Conservation (phyloP, 2,797 vertebrate species). For the Pangasius djambal region DNA sequence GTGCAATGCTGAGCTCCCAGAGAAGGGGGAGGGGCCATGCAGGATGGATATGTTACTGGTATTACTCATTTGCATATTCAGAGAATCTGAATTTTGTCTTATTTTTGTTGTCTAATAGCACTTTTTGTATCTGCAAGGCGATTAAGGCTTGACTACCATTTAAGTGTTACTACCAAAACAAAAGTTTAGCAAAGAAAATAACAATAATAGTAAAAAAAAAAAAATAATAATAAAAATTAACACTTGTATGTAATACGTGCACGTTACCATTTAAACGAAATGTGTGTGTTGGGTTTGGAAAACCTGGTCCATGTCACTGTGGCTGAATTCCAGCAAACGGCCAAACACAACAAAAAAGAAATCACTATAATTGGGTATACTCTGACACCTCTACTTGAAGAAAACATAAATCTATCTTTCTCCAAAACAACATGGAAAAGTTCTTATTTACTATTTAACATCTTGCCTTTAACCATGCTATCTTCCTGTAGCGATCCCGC, state of each 20-base stretch:
- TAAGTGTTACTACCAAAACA: neutral
- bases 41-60: neutral
- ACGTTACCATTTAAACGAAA: too few species aligned
- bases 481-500: neutral
- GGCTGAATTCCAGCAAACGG: too few species aligned
- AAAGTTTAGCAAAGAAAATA: neutral
- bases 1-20: neutral
- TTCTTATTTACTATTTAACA: neutral
- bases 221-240: neutral
- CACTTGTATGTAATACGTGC: too few species aligned
- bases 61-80: neutral
- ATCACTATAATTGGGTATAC: too few species aligned
- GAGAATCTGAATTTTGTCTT: neutral
- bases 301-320: too few species aligned
- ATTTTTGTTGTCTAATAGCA: neutral
- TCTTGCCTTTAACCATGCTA: too few species aligned
- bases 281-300: too few species aligned
- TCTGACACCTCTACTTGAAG: neutral
- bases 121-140: neutral
- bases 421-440: neutral
- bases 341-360: too few species aligned
- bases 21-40: neutral
- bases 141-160: neutral
- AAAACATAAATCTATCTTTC: neutral
- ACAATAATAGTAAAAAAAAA: too few species aligned